A percentile compares a stretch with the other conserved stretches of the same genome.
phyloP scores from a whole-genome alignment of 1,140 invertebrate genomes.

The Drosophila kurseongensis region DNA sequence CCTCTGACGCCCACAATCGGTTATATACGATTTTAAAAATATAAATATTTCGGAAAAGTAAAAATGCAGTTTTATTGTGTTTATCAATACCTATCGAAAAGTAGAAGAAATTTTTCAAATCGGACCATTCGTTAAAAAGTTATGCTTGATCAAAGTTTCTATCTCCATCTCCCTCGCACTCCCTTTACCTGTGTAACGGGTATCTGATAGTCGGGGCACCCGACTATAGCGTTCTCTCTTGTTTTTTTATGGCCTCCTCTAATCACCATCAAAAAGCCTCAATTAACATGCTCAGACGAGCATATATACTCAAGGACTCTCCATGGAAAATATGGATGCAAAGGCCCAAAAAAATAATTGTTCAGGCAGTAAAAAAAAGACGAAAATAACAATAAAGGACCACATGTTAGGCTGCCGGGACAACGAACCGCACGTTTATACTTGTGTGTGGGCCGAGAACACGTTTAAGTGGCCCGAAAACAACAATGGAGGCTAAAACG shows the following conservation, averaged over 20 bases:
- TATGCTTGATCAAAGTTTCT: no score
- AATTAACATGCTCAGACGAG: constrained; percentile 71
- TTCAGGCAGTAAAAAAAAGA: constrained; percentile 37
- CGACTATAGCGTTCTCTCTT: no score
- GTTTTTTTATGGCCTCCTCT: constrained; percentile 42
- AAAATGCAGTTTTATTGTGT: no score
- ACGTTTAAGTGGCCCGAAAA: constrained; percentile 46
- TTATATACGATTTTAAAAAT: no score
- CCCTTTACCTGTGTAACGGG: no score
- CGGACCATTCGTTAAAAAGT: no score
- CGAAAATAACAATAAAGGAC: constrained; percentile 36
- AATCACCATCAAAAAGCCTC: constrained; percentile 68
- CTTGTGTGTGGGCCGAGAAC: constrained; percentile 6
- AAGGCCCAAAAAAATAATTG: constrained; percentile 52
- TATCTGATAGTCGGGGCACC: no score
- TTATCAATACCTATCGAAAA: no score
- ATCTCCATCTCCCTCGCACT: no score
- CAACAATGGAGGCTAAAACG: constrained; percentile 24
- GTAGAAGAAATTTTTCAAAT: no score
- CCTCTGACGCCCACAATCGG: no score
- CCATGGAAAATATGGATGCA: constrained; percentile 22
- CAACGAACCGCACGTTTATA: constrained; percentile 36
- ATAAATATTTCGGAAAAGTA: no score
- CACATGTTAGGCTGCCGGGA: constrained; percentile 37
- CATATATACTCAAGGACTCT: constrained; percentile 27